Evolutionary conservation across 1,140 invertebrate genomes (phyloP).

Genomic region (Aculops lycopersici): DNA sequence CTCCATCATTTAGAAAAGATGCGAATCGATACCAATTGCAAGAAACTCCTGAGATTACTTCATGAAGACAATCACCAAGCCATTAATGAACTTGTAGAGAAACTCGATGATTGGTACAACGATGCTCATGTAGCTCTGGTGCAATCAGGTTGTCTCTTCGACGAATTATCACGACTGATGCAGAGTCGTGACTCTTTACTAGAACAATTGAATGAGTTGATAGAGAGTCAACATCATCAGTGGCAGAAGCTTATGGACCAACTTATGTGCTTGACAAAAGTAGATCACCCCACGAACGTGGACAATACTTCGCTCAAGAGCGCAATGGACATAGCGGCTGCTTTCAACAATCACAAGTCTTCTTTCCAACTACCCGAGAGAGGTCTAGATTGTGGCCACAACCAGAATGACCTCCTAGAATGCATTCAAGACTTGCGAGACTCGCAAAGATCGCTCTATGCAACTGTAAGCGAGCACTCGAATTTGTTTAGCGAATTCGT

Average conservation of each 20-base stretch:
- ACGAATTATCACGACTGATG: constrained; percentile 4
- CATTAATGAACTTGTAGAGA: constrained; percentile 7
- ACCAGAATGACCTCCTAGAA: background rate
- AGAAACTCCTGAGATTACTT: constrained; percentile 11
- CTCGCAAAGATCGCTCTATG: background rate
- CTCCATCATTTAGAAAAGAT: constrained; percentile 53
- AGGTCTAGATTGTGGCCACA: background rate
- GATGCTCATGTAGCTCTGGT: constrained; percentile 8
- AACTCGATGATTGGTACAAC: constrained; percentile 12
- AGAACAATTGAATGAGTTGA: background rate
- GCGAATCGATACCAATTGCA: constrained; percentile 11
- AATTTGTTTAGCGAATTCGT: background rate
- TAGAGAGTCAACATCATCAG: background rate
- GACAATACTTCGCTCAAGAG: background rate
- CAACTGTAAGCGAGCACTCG: background rate
- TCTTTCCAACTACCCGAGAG: background rate
- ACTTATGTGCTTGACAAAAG: background rate
- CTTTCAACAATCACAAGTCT: background rate
- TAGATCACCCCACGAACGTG: background rate
- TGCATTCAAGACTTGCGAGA: background rate
- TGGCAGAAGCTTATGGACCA: background rate
- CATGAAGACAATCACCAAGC: constrained; percentile 7
- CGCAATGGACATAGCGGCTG: background rate
- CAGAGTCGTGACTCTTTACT: constrained; percentile 1
- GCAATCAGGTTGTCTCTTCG: constrained; percentile 5